These are phyloP conservation scores for Lepetodrilus schrolli DNA, from an alignment of 2,888 invertebrate species.

Conservation along the genomic window DNA sequence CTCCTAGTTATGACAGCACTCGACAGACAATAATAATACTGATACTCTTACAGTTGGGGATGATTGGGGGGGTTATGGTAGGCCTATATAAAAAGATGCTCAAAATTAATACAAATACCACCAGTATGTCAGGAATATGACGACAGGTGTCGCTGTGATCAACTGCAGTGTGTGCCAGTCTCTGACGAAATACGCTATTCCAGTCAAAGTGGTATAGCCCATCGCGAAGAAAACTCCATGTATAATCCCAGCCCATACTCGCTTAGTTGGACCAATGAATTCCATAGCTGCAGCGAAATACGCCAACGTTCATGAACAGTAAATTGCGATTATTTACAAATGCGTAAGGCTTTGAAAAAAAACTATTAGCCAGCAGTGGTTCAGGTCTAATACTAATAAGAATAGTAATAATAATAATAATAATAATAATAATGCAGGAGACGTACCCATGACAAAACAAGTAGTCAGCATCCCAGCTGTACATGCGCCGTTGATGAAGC, in stretches of 20 bases:
- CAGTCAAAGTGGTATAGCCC: slow-evolving; percentile 65
- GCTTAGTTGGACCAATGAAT: slow-evolving; percentile 74
- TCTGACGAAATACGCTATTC: slow-evolving; percentile 59
- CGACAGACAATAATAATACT: too few relatives aligned
- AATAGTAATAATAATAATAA: too few relatives aligned
- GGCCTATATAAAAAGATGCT: background rate
- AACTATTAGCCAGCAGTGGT: too few relatives aligned
- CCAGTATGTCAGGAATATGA: slow-evolving; percentile 51
- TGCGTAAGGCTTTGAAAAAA: too few relatives aligned
- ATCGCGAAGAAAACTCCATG: slow-evolving; percentile 74
- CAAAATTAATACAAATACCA: slow-evolving; percentile 50
- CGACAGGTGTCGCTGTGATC: slow-evolving; percentile 49
- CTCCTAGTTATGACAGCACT: too few relatives aligned
- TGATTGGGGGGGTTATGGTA: too few relatives aligned
- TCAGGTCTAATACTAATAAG: too few relatives aligned
- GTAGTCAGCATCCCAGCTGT: slow-evolving; percentile 88
- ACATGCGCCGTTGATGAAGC: slow-evolving; percentile 82
- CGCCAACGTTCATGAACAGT: too few relatives aligned
- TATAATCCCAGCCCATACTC: slow-evolving; percentile 73
- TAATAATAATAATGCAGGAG: too few relatives aligned
- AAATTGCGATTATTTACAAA: too few relatives aligned
- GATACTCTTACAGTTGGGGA: too few relatives aligned
- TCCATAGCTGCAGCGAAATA: slow-evolving; percentile 70
- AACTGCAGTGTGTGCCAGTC: slow-evolving; percentile 66
- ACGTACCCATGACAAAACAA: slow-evolving; percentile 81